These are phyloP conservation scores for Gastrophysa polygoni DNA, from an alignment of 2,888 invertebrate genomes.

Conservation along the genomic window DNA sequence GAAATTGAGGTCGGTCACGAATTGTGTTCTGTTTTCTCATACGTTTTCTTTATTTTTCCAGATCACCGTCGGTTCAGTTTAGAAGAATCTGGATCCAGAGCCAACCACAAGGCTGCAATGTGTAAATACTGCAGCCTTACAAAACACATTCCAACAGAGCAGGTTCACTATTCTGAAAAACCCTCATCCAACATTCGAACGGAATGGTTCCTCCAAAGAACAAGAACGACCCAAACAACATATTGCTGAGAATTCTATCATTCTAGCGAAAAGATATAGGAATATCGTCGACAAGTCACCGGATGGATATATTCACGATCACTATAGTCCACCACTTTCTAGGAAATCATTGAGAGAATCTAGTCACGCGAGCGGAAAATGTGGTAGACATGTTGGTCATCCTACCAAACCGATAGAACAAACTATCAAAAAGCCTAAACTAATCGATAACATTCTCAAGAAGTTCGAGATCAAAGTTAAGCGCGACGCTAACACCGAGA, in stretches of 20 bases:
- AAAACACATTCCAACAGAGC: conserved; percentile 51
- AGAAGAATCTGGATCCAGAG: conserved; percentile 42
- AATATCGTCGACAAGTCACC: conserved; percentile 24
- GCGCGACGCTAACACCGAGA: background rate
- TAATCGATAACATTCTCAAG: conserved; percentile 22
- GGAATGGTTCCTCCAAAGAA: conserved; percentile 6
- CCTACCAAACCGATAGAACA: background rate
- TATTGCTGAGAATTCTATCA: conserved; percentile 42
- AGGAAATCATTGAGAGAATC: conserved; percentile 41
- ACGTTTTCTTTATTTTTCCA: conserved; percentile 19
- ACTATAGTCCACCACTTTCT: conserved; percentile 49
- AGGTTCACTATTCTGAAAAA: conserved; percentile 28
- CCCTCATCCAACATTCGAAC: conserved; percentile 13
- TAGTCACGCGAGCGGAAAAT: background rate
- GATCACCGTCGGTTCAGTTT: conserved; percentile 25
- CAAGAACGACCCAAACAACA: conserved; percentile 15
- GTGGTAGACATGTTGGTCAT: background rate
- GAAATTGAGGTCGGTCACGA: too few species aligned
- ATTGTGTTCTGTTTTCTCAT: too few species aligned
- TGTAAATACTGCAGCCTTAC: conserved; percentile 53
- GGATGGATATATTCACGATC: conserved; percentile 53
- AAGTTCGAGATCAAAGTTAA: conserved; percentile 26
- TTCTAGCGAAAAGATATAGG: conserved; percentile 43
- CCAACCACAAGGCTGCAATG: conserved; percentile 54
- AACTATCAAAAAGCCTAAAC: background rate